Evolutionary conservation across 2,888 invertebrate genomes (phyloP), one percentile per base, ranked within the genome.

Genomic region (Sesamia inferens): DNA sequence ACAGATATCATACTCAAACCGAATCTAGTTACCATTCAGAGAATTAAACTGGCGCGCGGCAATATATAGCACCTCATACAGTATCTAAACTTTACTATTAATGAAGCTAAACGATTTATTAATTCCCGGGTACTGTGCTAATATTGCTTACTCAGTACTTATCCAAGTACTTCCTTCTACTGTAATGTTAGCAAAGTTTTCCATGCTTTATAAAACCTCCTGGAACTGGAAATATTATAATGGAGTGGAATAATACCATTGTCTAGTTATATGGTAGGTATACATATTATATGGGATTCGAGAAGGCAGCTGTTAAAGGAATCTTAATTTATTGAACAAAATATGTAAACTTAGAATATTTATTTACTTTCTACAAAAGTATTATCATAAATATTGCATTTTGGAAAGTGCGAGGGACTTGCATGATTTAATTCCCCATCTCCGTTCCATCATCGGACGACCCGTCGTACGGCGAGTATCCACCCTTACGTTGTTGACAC

Each of bases 41-140:
- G 48, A 63, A 73, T 62, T 73, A 73, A 73, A 65, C 68, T 48
- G 57, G 77, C 39, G 39, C 61, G 48, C 39, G 14, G 59, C 66
- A 74, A 81, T 67, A 75, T 74, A 68, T 69, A 63, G 39, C 55
- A 68, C 42, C 19, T 75, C 58, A 71, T 61, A 74, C 74, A 84
- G 74, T 63, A 64, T 75, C 63, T 63, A 64, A 85, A 85, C 62
- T 85, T 86, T 61, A 54, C 63, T 63, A 61, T 65, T 68, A 79
- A 86, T 77, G 81, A 63, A 72, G 65, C 76, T 75, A 84, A 86
- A 79, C 84, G 86, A 82, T 86, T 84, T 81, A 86, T 86, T 81
- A 31, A 51, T 74, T 70, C 73, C 47, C 24, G n/a, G 51, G 61
- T 65, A 39, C 51, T 62, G 69, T 16, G 6, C 11, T 55, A 63